A percentile compares a stretch with the other conserved stretches of the same genome.
Evolutionary conservation across 64 coral and sea anemone genomes (phyloP).

Genomic region (Porites lutea): DNA sequence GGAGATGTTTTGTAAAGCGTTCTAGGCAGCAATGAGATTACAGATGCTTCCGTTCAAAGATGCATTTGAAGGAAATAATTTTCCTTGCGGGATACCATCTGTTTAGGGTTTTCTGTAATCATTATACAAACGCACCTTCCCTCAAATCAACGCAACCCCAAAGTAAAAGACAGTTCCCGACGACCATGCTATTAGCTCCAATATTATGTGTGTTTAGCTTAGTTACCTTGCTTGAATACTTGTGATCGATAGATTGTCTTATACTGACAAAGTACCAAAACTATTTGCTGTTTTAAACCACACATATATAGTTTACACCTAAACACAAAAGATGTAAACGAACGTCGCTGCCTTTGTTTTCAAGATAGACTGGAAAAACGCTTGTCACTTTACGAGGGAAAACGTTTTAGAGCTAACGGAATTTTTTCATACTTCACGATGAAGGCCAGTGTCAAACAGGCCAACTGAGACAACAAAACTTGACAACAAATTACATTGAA

Average conservation of each 20-base stretch:
- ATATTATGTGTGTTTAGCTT: conserved; percentile 58
- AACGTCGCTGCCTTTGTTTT: conserved; percentile 12
- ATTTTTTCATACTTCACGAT: not conserved
- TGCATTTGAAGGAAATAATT: conserved; percentile 98
- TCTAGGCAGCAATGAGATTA: conserved; percentile 96
- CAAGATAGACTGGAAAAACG: not conserved
- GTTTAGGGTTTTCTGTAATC: conserved; percentile 82
- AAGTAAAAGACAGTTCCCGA: conserved; percentile 10
- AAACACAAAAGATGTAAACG: conserved; percentile 70
- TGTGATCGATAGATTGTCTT: conserved; percentile 8
- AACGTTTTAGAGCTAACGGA: conserved; percentile 14
- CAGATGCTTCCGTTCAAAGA: conserved; percentile 89
- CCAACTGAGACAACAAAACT: conserved; percentile 85
- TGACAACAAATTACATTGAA: conserved; percentile 82
- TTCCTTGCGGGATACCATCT: conserved; percentile 93
- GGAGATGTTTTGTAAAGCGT: conserved; percentile 39
- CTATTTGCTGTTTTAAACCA: conserved; percentile 64
- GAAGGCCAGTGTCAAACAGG: conserved; percentile 66
- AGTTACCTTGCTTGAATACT: not conserved
- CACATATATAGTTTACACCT: conserved; percentile 87
- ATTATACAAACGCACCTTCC: conserved; percentile 76
- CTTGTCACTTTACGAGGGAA: not conserved
- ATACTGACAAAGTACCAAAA: conserved; percentile 33
- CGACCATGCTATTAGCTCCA: conserved; percentile 1
- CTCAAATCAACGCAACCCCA: conserved; percentile 29